Conservation (phyloP, 2,888 invertebrate genomes). For the Parthenolecanium corni region DNA sequence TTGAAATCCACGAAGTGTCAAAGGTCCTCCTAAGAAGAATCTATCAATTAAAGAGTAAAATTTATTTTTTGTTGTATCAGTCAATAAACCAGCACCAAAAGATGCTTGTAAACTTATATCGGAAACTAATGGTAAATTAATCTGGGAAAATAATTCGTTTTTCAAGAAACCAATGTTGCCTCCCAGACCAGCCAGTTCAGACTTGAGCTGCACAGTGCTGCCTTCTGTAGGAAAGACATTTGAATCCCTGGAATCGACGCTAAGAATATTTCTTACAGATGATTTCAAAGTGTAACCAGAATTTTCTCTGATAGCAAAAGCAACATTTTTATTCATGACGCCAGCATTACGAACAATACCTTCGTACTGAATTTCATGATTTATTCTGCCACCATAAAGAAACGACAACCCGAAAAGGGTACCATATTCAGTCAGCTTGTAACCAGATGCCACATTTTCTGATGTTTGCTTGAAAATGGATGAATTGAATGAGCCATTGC, state of each 20-base stretch:
- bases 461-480: slow-evolving; percentile 30
- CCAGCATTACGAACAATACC: slow-evolving; percentile 68
- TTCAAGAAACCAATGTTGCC: slow-evolving; percentile 85
- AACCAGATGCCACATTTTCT: slow-evolving; percentile 30
- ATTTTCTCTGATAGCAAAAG: slow-evolving; percentile 79
- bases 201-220: slow-evolving; percentile 53
- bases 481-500: slow-evolving; percentile 9
- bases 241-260: slow-evolving; percentile 68
- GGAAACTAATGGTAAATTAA: slow-evolving; percentile 52
- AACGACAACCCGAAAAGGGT: slow-evolving; percentile 27
- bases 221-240: slow-evolving; percentile 68
- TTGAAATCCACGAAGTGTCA: slow-evolving; percentile 76
- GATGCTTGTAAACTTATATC: slow-evolving; percentile 50
- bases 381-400: slow-evolving; percentile 35
- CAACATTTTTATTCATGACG: slow-evolving; percentile 53
- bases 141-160: slow-evolving; percentile 62
- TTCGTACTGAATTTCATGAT: slow-evolving; percentile 81
- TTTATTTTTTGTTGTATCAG: slow-evolving; percentile 49
- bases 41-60: slow-evolving; percentile 54
- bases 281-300: slow-evolving; percentile 85
- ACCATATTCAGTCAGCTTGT: slow-evolving; percentile 29
- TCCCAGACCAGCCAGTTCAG: slow-evolving; percentile 79
- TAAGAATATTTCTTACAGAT: slow-evolving; percentile 64
- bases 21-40: slow-evolving; percentile 81
- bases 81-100: slow-evolving; percentile 52